phyloP scores from a whole-genome alignment of 2,113 vertebrate genomes.

The Cololabis saira region DNA sequence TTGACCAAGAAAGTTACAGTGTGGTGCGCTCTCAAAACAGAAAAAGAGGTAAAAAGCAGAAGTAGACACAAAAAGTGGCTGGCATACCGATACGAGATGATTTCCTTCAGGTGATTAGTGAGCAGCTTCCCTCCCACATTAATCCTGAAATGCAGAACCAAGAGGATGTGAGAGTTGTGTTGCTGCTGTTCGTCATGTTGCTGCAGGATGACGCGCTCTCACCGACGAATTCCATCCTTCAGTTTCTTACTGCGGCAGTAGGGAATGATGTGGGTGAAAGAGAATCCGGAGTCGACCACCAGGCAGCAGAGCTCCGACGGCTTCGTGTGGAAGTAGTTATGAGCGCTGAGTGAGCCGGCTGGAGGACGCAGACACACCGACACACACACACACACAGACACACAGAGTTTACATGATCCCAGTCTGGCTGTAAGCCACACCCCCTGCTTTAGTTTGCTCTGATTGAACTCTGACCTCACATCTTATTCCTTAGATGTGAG shows the following conservation, averaged over 20 bases:
- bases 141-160: slow-evolving; percentile 80
- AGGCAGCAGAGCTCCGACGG: slow-evolving; percentile 92
- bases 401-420: too few species aligned
- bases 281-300: slow-evolving; percentile 96
- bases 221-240: slow-evolving; percentile 96
- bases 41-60: neutral
- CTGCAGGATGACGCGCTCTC: neutral
- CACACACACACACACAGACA: too few species aligned
- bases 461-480: too few species aligned
- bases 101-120: slow-evolving; percentile 98
- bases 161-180: rapidly evolving
- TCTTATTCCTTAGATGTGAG: too few species aligned
- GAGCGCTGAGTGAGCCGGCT: slow-evolving; percentile 93
- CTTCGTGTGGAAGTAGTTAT: slow-evolving; percentile 91
- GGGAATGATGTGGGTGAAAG: slow-evolving; percentile 95
- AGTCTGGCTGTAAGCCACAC: too few species aligned
- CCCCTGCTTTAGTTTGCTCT: too few species aligned
- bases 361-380: slow-evolving; percentile 28
- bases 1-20: too few species aligned
- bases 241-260: slow-evolving; percentile 96
- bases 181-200: rapidly evolving
- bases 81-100: slow-evolving; percentile 94
- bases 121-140: slow-evolving; percentile 97
- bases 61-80: neutral
- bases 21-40: too few species aligned